These are phyloP conservation scores for Odontocolon sp. DNA, from an alignment of 2,888 invertebrate genomes.

Conservation along the genomic window DNA sequence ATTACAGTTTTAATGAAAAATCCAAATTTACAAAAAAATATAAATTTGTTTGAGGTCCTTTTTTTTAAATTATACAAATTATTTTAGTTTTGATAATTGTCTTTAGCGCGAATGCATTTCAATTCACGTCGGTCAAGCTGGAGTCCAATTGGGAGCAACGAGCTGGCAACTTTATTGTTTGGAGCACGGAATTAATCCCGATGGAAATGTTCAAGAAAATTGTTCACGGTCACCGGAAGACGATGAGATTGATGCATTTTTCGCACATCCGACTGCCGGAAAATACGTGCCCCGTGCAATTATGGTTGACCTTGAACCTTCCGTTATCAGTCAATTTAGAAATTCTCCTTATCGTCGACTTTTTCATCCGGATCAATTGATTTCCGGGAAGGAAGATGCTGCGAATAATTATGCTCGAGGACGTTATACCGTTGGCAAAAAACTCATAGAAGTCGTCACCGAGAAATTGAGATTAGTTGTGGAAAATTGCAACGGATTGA, in stretches of 20 bases:
- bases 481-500: conserved; percentile 72
- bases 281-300: conserved; percentile 83
- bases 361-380: conserved; percentile 83
- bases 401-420: conserved; percentile 83
- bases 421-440: conserved; percentile 83
- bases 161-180: conserved; percentile 78
- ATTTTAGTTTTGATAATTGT: conserved; percentile 14
- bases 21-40: neutral
- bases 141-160: conserved; percentile 76
- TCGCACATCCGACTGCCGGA: conserved; percentile 82
- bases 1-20: too few species aligned
- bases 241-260: conserved; percentile 79
- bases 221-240: conserved; percentile 79
- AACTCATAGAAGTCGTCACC: conserved; percentile 80
- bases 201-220: conserved; percentile 77
- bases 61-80: too few species aligned
- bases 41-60: too few species aligned
- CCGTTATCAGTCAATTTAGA: conserved; percentile 77
- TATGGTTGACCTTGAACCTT: conserved; percentile 84
- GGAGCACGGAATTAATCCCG: conserved; percentile 80
- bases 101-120: conserved; percentile 79
- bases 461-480: conserved; percentile 80
- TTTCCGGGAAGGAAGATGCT: conserved; percentile 82
- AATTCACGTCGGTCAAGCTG: conserved; percentile 81
- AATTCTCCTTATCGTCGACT: conserved; percentile 79